These are phyloP conservation scores for Neodiprion pinetum DNA, from an alignment of 1,140 invertebrate species.

Conservation along the genomic window DNA sequence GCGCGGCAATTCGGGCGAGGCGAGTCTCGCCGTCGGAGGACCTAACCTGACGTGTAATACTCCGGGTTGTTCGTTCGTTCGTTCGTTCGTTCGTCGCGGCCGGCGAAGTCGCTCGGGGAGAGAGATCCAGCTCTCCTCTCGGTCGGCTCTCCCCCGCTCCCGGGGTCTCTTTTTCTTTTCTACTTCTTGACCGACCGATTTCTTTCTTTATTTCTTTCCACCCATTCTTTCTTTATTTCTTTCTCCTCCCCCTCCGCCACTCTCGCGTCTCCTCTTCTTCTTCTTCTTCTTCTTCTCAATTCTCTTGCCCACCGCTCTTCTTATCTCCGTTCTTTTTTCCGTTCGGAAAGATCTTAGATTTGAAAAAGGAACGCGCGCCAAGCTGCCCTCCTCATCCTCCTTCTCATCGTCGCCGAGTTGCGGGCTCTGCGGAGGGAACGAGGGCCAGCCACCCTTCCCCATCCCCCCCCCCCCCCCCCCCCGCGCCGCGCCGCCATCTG, in stretches of 20 bases:
- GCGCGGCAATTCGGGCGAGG: slow-evolving; percentile 20
- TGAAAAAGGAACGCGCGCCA: slow-evolving; percentile 10
- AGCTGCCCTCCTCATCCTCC: background rate
- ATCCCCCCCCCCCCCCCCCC: background rate
- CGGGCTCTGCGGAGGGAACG: background rate
- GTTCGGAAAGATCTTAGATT: slow-evolving; percentile 22
- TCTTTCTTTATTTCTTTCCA: slow-evolving; percentile 19
- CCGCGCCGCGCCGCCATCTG: background rate
- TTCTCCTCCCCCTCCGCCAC: background rate
- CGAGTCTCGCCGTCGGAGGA: slow-evolving; percentile 5
- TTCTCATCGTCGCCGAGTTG: background rate
- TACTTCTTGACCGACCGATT: slow-evolving; percentile 18
- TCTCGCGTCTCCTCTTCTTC: slow-evolving; percentile 13
- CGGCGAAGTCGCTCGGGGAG: slow-evolving; percentile 26
- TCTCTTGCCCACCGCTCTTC: background rate
- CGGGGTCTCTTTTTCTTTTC: slow-evolving; percentile 18
- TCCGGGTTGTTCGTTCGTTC: slow-evolving; percentile 38
- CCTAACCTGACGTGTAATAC: slow-evolving; percentile 20
- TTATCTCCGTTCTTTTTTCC: background rate
- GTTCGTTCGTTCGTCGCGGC: background rate
- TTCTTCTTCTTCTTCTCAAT: slow-evolving; percentile 12
- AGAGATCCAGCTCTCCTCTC: slow-evolving; percentile 27
- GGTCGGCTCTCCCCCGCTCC: slow-evolving; percentile 32
- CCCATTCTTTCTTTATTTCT: slow-evolving; percentile 8
- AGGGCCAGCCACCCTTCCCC: slow-evolving; percentile 23